Evolutionary conservation across 2,113 vertebrate species (phyloP).

Genomic region (Heptranchias perlo): DNA sequence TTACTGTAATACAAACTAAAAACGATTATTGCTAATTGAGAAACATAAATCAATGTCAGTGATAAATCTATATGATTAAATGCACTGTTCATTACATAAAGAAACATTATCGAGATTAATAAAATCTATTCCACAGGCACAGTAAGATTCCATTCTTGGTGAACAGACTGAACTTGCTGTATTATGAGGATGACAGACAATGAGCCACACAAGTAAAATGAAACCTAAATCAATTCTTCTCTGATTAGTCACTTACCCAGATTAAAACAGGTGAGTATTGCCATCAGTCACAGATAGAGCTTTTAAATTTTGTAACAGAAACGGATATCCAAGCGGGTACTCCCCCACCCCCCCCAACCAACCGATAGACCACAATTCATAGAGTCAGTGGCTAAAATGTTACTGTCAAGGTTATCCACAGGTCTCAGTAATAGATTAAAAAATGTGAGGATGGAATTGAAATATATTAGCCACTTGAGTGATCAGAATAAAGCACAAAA

Average conservation of each 20-base stretch:
- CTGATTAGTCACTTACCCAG: neutral
- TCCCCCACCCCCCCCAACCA: neutral
- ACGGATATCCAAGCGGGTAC: neutral
- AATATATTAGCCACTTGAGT: neutral
- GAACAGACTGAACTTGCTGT: neutral
- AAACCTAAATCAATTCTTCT: neutral
- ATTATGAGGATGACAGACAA: neutral
- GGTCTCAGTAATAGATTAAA: neutral
- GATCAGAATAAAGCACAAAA: neutral
- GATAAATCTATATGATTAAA: neutral
- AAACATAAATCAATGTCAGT: neutral
- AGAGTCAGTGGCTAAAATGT: neutral
- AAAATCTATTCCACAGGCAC: neutral
- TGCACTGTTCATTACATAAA: neutral
- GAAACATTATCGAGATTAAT: neutral
- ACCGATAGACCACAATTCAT: neutral
- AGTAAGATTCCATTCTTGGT: neutral
- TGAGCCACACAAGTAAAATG: neutral
- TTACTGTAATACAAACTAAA: neutral
- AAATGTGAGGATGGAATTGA: neutral
- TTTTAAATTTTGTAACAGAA: neutral
- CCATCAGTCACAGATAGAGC: neutral
- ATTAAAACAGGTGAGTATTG: slow-evolving; percentile 4
- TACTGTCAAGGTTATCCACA: slow-evolving; percentile 1
- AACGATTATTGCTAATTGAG: neutral